A percentile compares a stretch with the other conserved stretches of the same genome.
Conservation (phyloP, 1,140 invertebrate genomes). For the Acromyrmex echinatior region DNA sequence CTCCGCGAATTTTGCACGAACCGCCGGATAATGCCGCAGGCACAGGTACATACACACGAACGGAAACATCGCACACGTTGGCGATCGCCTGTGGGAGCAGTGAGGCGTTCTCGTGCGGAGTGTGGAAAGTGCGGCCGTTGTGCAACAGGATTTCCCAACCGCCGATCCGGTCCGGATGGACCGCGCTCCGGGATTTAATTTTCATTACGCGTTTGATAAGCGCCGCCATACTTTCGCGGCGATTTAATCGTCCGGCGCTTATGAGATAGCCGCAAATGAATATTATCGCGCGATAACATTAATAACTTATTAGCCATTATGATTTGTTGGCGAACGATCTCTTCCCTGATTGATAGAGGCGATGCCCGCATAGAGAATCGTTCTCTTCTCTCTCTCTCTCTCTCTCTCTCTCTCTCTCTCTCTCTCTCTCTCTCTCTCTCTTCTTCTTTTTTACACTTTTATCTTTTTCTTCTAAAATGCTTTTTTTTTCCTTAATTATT, state of each 20-base stretch:
- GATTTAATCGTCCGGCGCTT: not conserved
- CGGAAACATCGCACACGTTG: not conserved
- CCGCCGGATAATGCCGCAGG: conserved; percentile 39
- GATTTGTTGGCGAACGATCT: not conserved
- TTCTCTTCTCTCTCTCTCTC: not conserved
- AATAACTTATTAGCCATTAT: conserved; percentile 3
- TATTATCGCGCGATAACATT: not conserved
- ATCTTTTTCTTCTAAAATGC: too few species aligned
- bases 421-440: not conserved
- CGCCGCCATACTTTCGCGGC: not conserved
- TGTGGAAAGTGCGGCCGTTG: conserved; percentile 39
- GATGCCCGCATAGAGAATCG: not conserved
- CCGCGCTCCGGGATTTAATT: conserved; percentile 4
- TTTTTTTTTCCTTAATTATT: too few species aligned
- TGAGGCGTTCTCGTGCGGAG: conserved; percentile 44
- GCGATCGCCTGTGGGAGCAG: conserved; percentile 15
- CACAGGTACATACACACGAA: conserved; percentile 6
- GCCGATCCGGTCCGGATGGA: conserved; percentile 21
- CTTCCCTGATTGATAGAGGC: not conserved
- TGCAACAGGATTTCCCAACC: conserved; percentile 61
- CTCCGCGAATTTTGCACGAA: conserved; percentile 74
- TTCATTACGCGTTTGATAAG: conserved; percentile 23
- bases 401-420: not conserved
- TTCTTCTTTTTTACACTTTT: too few species aligned
- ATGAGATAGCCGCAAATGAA: not conserved